Base-by-base conservation (phyloP, 1,140 invertebrate species). In the Gonatopus flavifemur region DNA sequence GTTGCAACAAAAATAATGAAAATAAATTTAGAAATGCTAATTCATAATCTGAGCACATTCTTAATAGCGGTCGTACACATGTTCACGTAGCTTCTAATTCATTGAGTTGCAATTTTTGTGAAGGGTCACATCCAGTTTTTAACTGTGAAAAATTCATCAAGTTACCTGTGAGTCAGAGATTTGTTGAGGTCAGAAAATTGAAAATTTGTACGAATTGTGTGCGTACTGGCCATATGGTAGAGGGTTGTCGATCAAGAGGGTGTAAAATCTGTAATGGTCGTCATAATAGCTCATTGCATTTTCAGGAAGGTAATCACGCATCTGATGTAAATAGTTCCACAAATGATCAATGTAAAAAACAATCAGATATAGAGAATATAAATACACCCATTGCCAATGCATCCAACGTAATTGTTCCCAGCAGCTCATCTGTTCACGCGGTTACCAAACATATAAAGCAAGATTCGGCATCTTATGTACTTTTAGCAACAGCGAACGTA, bases 401-500 rank as follows among this genome's bases (percentile, higher is more conserved):
- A 35, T 16, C 13, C 39, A 41, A 24, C 7, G n/a, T 8, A 21
- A n/a, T 13, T 47, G n/a, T n/a, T n/a, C n/a, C n/a, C n/a, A n/a
- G n/a, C n/a, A n/a, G n/a, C n/a, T n/a, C n/a, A n/a, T n/a, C n/a
- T n/a, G n/a, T n/a, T n/a, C n/a, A n/a, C n/a, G n/a, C n/a, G n/a
- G n/a, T n/a, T n/a, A n/a, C n/a, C n/a, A n/a, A n/a, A n/a, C n/a
- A n/a, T n/a, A n/a, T n/a, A n/a, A n/a, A n/a, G n/a, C n/a, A n/a
- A n/a, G 19, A 30, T n/a, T n/a, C n/a, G n/a, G n/a, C n/a, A n/a
- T n/a, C n/a, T n/a, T n/a, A n/a, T n/a, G n/a, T n/a, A n/a, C n/a
- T 55, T 12, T 15, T 58, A 19, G 49, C 56, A 3, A 61, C 52
- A 20, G 55, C 55, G 1, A 20, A 40, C 20, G 32, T 57, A 15